phyloP scores from a whole-genome alignment of 2,797 vertebrate genomes.

The Pantherophis vulpinus region DNA sequence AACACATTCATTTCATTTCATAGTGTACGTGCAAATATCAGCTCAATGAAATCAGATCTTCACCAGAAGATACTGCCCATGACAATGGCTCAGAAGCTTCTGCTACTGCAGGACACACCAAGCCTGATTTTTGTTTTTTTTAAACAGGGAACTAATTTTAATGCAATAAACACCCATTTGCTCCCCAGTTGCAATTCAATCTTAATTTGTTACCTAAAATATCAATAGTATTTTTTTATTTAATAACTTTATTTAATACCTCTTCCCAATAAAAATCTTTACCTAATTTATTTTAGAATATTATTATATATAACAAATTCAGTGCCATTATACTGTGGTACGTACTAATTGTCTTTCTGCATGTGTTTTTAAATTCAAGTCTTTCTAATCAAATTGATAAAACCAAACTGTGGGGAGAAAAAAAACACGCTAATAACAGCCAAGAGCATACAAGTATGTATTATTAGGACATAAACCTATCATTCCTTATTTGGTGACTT shows the following conservation, averaged over 20 bases:
- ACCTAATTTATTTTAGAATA: not conserved
- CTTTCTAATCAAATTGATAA: slow-evolving; percentile 12
- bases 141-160: not conserved
- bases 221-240: not conserved
- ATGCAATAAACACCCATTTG: not conserved
- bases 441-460: slow-evolving; percentile 21
- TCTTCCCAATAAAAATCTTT: not conserved
- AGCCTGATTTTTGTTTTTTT: not conserved
- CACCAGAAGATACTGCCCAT: not conserved
- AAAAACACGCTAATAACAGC: not conserved
- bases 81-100: not conserved
- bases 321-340: not conserved
- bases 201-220: not conserved
- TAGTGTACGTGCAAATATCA: not conserved
- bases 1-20: not conserved
- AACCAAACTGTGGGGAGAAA: slow-evolving; percentile 5
- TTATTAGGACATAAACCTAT: slow-evolving; percentile 25
- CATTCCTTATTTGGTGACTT: not conserved
- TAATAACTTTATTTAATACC: not conserved
- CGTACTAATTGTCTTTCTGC: slow-evolving; percentile 20
- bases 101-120: too few species aligned
- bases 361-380: slow-evolving; percentile 27
- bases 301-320: not conserved
- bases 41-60: not conserved
- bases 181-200: not conserved